Evolutionary conservation across 2,113 vertebrate genomes (phyloP), one percentile per base, ranked within the genome.

Genomic region (Pipa parva): DNA sequence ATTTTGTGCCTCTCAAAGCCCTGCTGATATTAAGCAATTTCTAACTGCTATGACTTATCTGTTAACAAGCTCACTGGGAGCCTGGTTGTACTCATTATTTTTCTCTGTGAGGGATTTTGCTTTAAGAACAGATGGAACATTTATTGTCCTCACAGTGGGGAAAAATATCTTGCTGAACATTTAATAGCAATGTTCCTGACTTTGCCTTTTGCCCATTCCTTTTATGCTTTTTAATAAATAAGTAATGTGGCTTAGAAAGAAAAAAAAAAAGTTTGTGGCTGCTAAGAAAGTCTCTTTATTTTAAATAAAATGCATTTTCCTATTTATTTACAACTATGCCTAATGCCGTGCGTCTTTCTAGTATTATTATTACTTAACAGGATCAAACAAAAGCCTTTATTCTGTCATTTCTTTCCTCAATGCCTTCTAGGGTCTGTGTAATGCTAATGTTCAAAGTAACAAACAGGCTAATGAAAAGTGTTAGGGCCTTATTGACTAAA

Each of bases 71-170:
- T 50, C 56, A 61, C 48, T 36, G 24, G 25, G 52, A 42, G 25
- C 26, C 56, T 22, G 45, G 57, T 28, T 17, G 25, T 21, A 24
- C 57, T 70, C 57, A 59, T 54, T 70, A 54, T 61, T 70, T 54
- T 51, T 54, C 42, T n/a, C 31, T 59, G 45, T 59, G 46, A 68
- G 56, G 15, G 45, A 36, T 54, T 42, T 18, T 18, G 50, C 46
- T 69, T 60, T 69, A 60, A 28, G 31, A 69, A 45, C 65, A 42
- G 56, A 68, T 59, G 46, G 57, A 68, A 39, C 31, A 59, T 59
- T 59, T 59, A 59, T 52, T 52, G 46, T 24, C 29, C 56, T 37
- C 55, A 27, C 25, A 57, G 27, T 20, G 24, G 39, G 28, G 33
- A 68, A 21, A 60, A 31, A 69, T 28, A 51, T 39, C 58, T 31